Conservation (phyloP, 2,113 vertebrate species). For the Arizona elegans region DNA sequence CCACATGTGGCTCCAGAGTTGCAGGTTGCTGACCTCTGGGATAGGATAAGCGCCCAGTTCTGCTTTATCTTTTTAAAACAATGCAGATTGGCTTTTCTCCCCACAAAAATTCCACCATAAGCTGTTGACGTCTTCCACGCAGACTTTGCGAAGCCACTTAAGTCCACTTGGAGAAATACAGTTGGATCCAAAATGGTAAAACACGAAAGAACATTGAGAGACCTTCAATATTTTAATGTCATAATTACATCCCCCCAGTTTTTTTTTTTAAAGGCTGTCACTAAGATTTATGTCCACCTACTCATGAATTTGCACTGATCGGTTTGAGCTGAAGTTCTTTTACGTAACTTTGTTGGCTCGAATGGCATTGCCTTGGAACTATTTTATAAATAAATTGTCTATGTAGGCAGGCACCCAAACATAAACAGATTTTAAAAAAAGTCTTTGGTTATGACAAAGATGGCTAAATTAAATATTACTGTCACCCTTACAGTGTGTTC, state of each 20-base stretch:
- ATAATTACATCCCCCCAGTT: background rate
- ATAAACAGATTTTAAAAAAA: background rate
- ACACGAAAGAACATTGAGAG: background rate
- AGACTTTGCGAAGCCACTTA: background rate
- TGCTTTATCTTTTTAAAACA: background rate
- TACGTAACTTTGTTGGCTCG: constrained; percentile 9
- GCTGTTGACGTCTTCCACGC: background rate
- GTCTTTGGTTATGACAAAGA: constrained; percentile 10
- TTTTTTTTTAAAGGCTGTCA: background rate
- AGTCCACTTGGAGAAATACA: background rate
- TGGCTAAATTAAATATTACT: constrained; percentile 47
- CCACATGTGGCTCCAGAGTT: no score
- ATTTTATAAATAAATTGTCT: constrained; percentile 1
- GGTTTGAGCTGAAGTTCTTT: background rate
- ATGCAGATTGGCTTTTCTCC: background rate
- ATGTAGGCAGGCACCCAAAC: background rate
- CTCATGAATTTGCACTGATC: background rate
- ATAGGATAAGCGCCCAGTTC: background rate
- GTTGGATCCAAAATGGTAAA: background rate
- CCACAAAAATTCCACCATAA: background rate
- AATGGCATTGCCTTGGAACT: constrained; percentile 12
- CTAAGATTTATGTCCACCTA: background rate
- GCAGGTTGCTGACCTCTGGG: no score
- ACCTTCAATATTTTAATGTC: background rate
- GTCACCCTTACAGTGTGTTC: constrained; percentile 33